Conservation (phyloP, 2,888 invertebrate genomes). For the Hedychridium roseum region DNA sequence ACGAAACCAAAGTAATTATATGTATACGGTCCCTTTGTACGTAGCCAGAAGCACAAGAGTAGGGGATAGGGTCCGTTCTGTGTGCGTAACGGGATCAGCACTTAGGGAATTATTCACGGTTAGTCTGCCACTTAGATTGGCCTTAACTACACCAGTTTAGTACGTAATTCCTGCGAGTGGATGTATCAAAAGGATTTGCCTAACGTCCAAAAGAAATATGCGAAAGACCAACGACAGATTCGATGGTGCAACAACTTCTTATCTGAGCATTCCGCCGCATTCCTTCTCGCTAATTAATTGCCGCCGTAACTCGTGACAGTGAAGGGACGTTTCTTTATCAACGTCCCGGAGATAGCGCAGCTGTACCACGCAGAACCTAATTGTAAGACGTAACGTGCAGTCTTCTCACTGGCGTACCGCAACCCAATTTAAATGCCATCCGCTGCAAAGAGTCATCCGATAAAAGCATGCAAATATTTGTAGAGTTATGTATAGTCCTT, state of each 20-base stretch:
- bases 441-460: too few relatives aligned
- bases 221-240: conserved; percentile 7
- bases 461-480: too few relatives aligned
- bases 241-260: too few relatives aligned
- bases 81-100: conserved; percentile 33
- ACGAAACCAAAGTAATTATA: conserved; percentile 21
- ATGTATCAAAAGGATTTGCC: conserved; percentile 19
- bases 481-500: too few relatives aligned
- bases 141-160: conserved; percentile 36
- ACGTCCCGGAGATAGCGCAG: conserved; percentile 10
- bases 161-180: conserved; percentile 29
- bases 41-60: conserved; percentile 6
- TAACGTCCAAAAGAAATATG: conserved; percentile 1
- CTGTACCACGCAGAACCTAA: too few relatives aligned
- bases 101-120: conserved; percentile 54
- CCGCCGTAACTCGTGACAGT: background rate
- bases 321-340: conserved; percentile 16
- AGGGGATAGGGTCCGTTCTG: conserved; percentile 32
- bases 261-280: conserved; percentile 11
- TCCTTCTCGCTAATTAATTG: conserved; percentile 26
- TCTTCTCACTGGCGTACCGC: too few relatives aligned
- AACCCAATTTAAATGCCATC: too few relatives aligned
- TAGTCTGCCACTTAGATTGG: conserved; percentile 43
- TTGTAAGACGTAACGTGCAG: too few relatives aligned
- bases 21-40: conserved; percentile 21